Evolutionary conservation across 23 tunicate genomes (phyloP).

Genomic region (Diplosoma virens): DNA sequence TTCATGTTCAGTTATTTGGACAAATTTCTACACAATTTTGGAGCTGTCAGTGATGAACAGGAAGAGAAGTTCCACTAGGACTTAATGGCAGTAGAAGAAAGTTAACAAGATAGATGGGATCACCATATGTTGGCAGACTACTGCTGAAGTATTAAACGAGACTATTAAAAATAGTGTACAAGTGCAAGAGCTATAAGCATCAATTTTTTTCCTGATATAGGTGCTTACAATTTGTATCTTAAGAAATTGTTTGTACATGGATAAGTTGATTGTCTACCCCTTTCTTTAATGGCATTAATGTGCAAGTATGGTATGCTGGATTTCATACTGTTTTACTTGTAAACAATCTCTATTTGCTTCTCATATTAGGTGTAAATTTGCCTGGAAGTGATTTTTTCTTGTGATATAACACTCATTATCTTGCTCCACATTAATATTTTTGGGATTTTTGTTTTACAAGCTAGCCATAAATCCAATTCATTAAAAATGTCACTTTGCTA

Average conservation of each 20-base stretch:
- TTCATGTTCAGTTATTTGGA: too few relatives aligned
- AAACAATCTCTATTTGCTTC: not conserved
- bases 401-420: not conserved
- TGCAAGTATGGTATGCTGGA: not conserved
- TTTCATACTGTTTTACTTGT: not conserved
- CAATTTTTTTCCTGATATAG: not conserved
- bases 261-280: not conserved
- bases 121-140: not conserved
- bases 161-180: not conserved
- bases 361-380: not conserved
- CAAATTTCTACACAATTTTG: too few relatives aligned
- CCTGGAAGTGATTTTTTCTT: not conserved
- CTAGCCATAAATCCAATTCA: not conserved
- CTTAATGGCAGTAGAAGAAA: conserved; percentile 2
- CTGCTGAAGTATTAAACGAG: not conserved
- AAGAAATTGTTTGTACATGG: not conserved
- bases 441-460: not conserved
- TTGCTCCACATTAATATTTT: not conserved
- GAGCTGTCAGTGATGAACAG: conserved; percentile 13
- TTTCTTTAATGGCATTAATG: too few relatives aligned
- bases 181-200: not conserved
- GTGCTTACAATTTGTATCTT: not conserved
- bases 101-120: conserved; percentile 3
- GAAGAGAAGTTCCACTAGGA: not conserved
- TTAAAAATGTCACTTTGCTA: conserved; percentile 1